Base-by-base conservation (phyloP, 1,140 invertebrate genomes). In the Papilio xuthus region DNA sequence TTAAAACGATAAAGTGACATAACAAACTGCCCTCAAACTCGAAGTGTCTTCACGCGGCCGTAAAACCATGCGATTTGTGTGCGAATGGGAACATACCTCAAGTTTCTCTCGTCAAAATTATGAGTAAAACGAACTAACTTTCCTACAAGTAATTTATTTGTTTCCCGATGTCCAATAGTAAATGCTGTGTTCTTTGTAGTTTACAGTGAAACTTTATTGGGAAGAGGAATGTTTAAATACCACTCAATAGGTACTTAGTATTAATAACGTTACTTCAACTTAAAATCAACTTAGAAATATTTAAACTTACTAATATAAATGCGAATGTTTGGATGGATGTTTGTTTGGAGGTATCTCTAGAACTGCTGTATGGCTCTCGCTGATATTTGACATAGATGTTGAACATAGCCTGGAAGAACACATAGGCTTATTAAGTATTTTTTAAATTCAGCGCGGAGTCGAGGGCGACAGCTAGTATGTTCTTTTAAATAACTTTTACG, bases 101-200 rank as follows among this genome's bases (percentile, higher is more conserved):
- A 63, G 60, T 63, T 63, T 63, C 60, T 12, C 26, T 28, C 60
- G 26, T 63, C 60, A 63, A 63, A 63, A 63, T 63, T 63, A 63
- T 63, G 60, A 63, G 26, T 63, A 63, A 13, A 63, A 63, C 60
- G 13, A 63, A 28, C 60, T 32, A 63, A 63, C 23, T 63, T 63
- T 32, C 60, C 13, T 63, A 28, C 23, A 28, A 63, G 23, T 26
- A 23, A 63, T 23, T 63, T 28, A 63, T 63, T 28, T 15, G 26
- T 63, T 63, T 23, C 23, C 60, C 60, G 60, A 63, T 63, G 60
- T 63, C 23, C 60, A 26, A 63, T 63, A 63, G 23, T 60, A 60
- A 26, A 26, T 9, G 0, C 50, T 18, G 2, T 60, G 56, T 60
- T 60, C 12, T 2, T 26, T 60, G 8, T 60, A 26, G 1, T 26